These are phyloP conservation scores for Ammodytes marinus DNA, from an alignment of 2,113 vertebrate species.

Conservation along the genomic window DNA sequence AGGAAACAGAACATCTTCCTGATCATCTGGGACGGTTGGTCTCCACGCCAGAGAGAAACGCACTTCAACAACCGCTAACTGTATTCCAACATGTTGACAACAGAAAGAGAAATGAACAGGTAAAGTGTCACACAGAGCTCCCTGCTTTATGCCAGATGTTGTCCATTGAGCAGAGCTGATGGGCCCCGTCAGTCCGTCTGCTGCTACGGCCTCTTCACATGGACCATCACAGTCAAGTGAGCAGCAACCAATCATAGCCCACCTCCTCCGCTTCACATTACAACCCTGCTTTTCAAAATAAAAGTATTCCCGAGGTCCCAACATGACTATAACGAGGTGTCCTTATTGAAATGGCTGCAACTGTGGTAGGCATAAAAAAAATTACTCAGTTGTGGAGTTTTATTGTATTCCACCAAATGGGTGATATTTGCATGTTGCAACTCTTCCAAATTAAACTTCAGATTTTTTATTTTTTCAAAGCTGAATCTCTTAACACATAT, in stretches of 20 bases:
- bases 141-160: not conserved
- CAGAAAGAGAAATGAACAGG: too few species aligned
- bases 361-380: too few species aligned
- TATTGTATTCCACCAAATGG: too few species aligned
- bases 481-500: too few species aligned
- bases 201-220: not conserved
- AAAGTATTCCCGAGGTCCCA: not conserved
- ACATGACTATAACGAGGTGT: not conserved
- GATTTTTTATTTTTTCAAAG: too few species aligned
- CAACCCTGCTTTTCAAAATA: constrained; percentile 33
- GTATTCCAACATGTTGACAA: not conserved
- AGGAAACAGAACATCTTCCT: not conserved
- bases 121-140: too few species aligned
- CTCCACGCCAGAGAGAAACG: not conserved
- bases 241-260: not conserved
- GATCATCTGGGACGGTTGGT: not conserved
- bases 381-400: too few species aligned
- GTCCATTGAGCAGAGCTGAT: constrained; percentile 1
- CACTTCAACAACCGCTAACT: not conserved
- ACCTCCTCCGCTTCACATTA: not conserved
- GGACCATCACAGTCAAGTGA: constrained; percentile 13
- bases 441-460: too few species aligned
- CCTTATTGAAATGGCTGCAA: too few species aligned
- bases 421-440: too few species aligned
- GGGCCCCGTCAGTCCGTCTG: not conserved